phyloP scores from a whole-genome alignment of 2,888 invertebrate genomes.

The Tipula vernalis region DNA sequence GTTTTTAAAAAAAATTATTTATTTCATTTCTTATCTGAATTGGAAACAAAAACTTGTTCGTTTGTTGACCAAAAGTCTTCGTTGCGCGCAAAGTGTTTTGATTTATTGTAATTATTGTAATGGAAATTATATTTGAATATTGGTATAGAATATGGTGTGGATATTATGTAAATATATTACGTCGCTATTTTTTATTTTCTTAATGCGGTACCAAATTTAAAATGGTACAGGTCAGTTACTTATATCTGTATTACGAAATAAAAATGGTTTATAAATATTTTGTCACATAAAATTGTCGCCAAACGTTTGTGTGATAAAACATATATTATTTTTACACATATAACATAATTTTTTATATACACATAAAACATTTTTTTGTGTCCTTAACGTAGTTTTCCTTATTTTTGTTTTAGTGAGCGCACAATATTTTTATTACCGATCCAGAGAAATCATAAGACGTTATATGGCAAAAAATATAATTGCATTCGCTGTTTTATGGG shows the following conservation, averaged over 20 bases:
- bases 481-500: not conserved
- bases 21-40: not conserved
- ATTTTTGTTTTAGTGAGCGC: not conserved
- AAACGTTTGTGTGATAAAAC: not conserved
- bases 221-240: not conserved
- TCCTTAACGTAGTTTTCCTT: not conserved
- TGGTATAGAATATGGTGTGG: not conserved
- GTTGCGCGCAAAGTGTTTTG: not conserved
- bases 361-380: not conserved
- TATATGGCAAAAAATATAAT: not conserved
- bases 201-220: not conserved
- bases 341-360: no score
- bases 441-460: not conserved
- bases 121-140: not conserved
- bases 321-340: not conserved
- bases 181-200: not conserved
- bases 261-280: not conserved
- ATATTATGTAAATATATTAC: not conserved
- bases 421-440: not conserved
- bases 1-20: not conserved
- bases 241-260: not conserved
- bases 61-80: not conserved
- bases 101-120: not conserved
- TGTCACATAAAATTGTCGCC: not conserved
- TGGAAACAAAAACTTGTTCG: not conserved